These are phyloP conservation scores for Haemorhous mexicanus DNA, from an alignment of 2,113 vertebrate genomes.

Conservation along the genomic window DNA sequence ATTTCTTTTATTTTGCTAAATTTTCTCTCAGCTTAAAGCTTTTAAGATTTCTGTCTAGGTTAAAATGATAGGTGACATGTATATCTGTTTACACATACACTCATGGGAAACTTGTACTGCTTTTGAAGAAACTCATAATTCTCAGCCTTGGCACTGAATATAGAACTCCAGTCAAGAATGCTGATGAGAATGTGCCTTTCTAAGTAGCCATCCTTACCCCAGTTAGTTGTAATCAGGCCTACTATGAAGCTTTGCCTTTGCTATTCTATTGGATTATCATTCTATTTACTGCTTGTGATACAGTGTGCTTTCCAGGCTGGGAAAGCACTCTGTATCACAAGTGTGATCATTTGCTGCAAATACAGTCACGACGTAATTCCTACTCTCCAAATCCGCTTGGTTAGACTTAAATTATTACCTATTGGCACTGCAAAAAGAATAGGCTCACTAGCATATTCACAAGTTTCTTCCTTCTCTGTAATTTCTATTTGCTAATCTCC, in stretches of 20 bases:
- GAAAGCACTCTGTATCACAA: not conserved
- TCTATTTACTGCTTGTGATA: not conserved
- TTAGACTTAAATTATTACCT: not conserved
- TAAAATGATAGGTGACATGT: not conserved
- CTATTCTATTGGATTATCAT: not conserved
- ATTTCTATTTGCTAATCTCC: constrained; percentile 3
- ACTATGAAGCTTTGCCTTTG: not conserved
- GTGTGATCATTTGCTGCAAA: not conserved
- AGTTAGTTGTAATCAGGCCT: not conserved
- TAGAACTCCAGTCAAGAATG: not conserved
- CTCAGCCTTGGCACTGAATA: not conserved
- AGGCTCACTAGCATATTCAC: not conserved
- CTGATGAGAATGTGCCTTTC: not conserved
- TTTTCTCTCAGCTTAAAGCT: not conserved
- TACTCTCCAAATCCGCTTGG: rapidly evolving
- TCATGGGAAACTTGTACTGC: not conserved
- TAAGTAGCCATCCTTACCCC: not conserved
- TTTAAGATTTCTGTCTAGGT: not conserved
- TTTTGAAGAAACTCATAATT: not conserved
- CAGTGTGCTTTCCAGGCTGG: not conserved
- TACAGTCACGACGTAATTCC: not conserved
- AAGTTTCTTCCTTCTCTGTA: not conserved
- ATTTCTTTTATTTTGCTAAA: not conserved
- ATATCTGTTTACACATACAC: not conserved
- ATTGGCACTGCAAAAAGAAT: not conserved